Base-by-base conservation (phyloP, 2,888 invertebrate species). In the Agrochola lychnidis region DNA sequence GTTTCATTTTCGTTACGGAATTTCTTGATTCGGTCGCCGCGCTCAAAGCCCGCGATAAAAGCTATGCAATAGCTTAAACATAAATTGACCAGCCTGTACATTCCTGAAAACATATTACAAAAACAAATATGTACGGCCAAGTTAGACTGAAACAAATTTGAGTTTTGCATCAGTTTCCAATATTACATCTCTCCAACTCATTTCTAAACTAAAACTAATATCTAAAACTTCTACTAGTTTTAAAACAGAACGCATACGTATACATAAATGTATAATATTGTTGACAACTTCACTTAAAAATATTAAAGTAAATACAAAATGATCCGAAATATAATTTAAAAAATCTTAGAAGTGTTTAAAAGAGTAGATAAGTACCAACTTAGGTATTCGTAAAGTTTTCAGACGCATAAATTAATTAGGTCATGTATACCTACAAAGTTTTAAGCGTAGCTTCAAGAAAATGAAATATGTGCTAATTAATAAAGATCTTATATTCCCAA, bases 321-420 rank as follows among this genome's bases (percentile, higher is more conserved):
- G 4, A 14, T 12, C n/a, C 25, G 1, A n/a, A 56, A 25, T 59
- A 48, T 19, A 67, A 56, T 4, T 25, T 30, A 0, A 30, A 53
- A 40, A 48, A 45, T 22, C 16, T 36, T 42, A 48, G 19, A 22
- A 62, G 7, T 14, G 2, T 40, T 63, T 40, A 40, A 40, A 62
- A n/a, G 14, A 63, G 4, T 42, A 16, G 9, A n/a, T n/a, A n/a
- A n/a, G 4, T n/a, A 62, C 22, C 16, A 45, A 76, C 51, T 74
- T 61, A 16, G 36, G 42, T 36, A 70, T 72, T 61, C n/a, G 19
- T 36, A 57, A 81, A 84, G 63, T 80, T 82, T 51, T 68, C 68
- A 80, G 80, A 80, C 84, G 61, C 62, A 81, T 82, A 69, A 71
- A 71, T 83, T 74, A 63, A 51, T 57, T 63, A 70, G 4, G 48